A percentile compares a stretch with the other conserved stretches of the same genome.
These are phyloP conservation scores for Bubalus kerabau DNA, from an alignment of 2,113 vertebrate species.

Conservation along the genomic window DNA sequence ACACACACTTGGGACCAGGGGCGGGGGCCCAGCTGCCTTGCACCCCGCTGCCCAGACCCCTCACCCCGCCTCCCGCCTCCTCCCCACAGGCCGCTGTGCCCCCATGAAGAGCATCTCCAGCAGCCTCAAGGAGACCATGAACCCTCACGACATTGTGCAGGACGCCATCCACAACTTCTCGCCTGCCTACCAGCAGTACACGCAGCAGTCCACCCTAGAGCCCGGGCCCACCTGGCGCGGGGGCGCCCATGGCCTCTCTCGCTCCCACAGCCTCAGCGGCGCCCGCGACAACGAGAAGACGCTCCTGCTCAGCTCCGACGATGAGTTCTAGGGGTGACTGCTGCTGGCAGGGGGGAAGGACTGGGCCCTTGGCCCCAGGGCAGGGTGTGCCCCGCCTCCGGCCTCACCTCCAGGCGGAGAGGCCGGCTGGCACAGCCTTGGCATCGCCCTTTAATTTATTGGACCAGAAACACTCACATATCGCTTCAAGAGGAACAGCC, in stretches of 20 bases:
- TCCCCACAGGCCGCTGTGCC: slow-evolving; percentile 88
- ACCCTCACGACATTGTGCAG: slow-evolving; percentile 94
- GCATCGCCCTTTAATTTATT: slow-evolving; percentile 73
- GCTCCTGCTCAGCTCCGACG: slow-evolving; percentile 92
- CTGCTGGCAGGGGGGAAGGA: background rate
- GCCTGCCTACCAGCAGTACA: slow-evolving; percentile 97
- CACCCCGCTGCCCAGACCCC: accelerated
- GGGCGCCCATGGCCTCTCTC: slow-evolving; percentile 82
- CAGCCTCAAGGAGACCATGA: slow-evolving; percentile 98
- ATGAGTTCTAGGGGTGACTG: slow-evolving; percentile 87
- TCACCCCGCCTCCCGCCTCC: background rate
- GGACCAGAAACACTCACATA: slow-evolving; percentile 74
- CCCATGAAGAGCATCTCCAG: slow-evolving; percentile 99
- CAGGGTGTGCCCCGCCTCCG: background rate
- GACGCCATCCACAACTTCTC: slow-evolving; percentile 98
- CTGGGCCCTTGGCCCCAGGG: accelerated
- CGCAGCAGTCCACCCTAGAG: slow-evolving; percentile 94
- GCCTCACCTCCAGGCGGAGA: background rate
- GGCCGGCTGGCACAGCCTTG: background rate
- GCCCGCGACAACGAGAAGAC: slow-evolving; percentile 93
- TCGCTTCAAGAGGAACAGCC: slow-evolving; percentile 61
- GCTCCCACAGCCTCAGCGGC: slow-evolving; percentile 89
- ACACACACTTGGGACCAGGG: background rate
- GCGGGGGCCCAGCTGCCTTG: background rate
- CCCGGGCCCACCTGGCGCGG: slow-evolving; percentile 80